Conservation (phyloP, 2,888 invertebrate species). For the Diaphora mendica region DNA sequence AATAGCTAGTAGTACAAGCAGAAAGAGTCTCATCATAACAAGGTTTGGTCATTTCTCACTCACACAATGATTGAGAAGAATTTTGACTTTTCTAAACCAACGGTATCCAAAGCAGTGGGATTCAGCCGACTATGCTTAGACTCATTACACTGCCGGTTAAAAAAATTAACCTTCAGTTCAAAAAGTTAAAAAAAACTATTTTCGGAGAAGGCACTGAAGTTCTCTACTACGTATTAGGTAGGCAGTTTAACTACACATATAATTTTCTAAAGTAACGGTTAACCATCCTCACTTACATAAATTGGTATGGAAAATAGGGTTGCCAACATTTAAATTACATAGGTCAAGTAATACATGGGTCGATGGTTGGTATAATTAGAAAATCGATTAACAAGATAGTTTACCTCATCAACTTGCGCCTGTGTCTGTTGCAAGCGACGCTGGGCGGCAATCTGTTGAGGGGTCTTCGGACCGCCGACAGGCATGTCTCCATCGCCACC, state of each 20-base stretch:
- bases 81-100: neutral
- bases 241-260: neutral
- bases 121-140: neutral
- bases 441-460: constrained; percentile 94
- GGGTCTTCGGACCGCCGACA: constrained; percentile 94
- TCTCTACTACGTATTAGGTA: neutral
- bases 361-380: neutral
- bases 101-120: neutral
- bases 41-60: neutral
- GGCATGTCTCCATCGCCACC: constrained; percentile 90
- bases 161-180: no score
- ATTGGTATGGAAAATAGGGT: neutral
- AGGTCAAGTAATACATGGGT: neutral
- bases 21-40: neutral
- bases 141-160: neutral
- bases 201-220: neutral
- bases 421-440: constrained; percentile 94
- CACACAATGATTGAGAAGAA: neutral
- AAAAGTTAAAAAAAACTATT: neutral
- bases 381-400: neutral
- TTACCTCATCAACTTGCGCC: constrained; percentile 93
- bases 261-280: neutral
- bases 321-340: neutral
- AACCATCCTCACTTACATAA: neutral
- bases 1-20: neutral